Base-by-base conservation (phyloP, 2,113 vertebrate species). In the Apodemus speciosus region DNA sequence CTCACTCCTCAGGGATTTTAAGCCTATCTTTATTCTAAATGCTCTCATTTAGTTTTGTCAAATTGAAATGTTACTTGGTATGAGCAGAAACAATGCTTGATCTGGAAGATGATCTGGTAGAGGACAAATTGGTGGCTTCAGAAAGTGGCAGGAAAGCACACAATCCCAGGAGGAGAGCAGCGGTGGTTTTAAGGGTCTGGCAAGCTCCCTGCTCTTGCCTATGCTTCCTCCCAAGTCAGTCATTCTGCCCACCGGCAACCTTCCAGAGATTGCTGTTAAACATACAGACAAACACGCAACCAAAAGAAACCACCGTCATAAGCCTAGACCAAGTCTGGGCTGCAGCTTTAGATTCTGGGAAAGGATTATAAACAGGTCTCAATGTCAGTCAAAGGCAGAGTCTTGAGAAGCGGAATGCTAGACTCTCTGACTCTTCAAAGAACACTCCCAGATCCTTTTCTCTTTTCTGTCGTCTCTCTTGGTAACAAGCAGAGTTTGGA, bases 391-490 rank as follows among this genome's bases (percentile, higher is more conserved):
- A 96, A 96, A 98, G 79, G n/a, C 92, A 96, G 87, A 94, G 66
- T 69, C 76, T 83, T 9, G 94, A 94, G 96, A 95, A 97, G 94
- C 79, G 73, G 86, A 95, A 93, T 71, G 85, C 72, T 89, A 83
- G 88, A 85, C 53, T 73, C 97, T 91, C 95, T 40, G 60, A 97
- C 80, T 98, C 90, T 85, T 97, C 91, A 91, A 97, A 98, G 68
- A 88, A 53, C 95, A 64, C 83, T 83, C n/a, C 79, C 85, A 81
- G n/a, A 85, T 95, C 91, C 90, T 21, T 21, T 68, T 90, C 71
- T 92, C 91, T 83, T 56, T 96, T 88, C 93, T 43, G n/a, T 92
- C 27, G 13, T 96, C 81, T 97, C 90, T 95, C 88, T 85, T 91
- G 90, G 95, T 96, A 97, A 96, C 95, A 87, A 95, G 93, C 89